Evolutionary conservation across 2,113 vertebrate species (phyloP).

Genomic region (Oryzias melastigma): DNA sequence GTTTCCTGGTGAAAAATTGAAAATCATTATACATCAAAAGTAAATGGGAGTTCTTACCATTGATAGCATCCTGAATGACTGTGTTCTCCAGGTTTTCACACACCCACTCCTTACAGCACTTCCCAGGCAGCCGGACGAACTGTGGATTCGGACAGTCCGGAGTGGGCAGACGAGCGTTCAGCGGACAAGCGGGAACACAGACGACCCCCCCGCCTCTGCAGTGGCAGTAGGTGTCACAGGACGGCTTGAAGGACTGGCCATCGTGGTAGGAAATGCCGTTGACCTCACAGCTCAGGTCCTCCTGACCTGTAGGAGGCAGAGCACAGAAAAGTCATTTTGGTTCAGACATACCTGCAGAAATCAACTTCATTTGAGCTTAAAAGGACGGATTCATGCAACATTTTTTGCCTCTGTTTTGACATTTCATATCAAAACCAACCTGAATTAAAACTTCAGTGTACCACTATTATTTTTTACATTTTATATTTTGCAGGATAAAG

Average conservation of each 20-base stretch:
- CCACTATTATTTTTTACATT: too few relatives aligned
- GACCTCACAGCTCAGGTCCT: constrained; percentile 82
- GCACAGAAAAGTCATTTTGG: not conserved
- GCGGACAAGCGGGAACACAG: constrained; percentile 83
- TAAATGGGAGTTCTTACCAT: too few relatives aligned
- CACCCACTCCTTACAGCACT: constrained; percentile 93
- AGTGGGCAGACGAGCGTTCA: constrained; percentile 79
- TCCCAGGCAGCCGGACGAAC: constrained; percentile 79
- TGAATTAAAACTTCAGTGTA: too few relatives aligned
- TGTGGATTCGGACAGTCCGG: constrained; percentile 86
- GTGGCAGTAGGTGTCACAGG: constrained; percentile 83
- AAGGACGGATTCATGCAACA: too few relatives aligned
- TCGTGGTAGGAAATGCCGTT: constrained; percentile 84
- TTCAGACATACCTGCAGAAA: constrained; percentile 1
- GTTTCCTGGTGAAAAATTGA: too few relatives aligned
- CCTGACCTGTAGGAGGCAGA: constrained; percentile 73
- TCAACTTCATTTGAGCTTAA: too few relatives aligned
- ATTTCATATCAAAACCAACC: too few relatives aligned
- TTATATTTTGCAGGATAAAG: too few relatives aligned
- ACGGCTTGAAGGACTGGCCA: constrained; percentile 89
- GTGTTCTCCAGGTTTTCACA: constrained; percentile 81
- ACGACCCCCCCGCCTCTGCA: constrained; percentile 85
- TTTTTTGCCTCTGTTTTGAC: too few relatives aligned
- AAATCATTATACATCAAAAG: too few relatives aligned
- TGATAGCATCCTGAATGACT: constrained; percentile 67